Conservation (phyloP, 2,797 vertebrate genomes). For the Pelobates cultripes region DNA sequence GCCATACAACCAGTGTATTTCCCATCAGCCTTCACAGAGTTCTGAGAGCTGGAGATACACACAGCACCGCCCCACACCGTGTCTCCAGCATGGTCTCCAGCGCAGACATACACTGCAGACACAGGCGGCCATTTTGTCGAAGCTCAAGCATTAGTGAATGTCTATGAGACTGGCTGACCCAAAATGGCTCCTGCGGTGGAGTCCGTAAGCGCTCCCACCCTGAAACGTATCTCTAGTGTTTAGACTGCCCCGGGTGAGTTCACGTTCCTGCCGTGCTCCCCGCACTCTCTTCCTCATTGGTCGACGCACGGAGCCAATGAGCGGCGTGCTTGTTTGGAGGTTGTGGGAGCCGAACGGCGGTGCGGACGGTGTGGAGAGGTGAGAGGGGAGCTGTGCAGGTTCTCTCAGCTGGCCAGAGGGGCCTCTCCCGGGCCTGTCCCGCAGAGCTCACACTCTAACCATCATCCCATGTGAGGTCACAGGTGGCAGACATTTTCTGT, state of each 20-base stretch:
- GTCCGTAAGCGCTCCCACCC: neutral
- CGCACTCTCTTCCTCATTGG: neutral
- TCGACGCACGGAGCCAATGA: neutral
- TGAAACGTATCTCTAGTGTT: neutral
- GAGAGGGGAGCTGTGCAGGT: neutral
- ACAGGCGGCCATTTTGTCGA: neutral
- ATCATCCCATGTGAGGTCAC: too few species aligned
- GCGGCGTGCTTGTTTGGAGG: neutral
- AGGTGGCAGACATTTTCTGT: too few species aligned
- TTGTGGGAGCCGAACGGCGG: slow-evolving; percentile 22
- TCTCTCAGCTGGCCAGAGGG: too few species aligned
- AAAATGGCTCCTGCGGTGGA: neutral
- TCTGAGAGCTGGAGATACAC: too few species aligned
- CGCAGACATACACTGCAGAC: too few species aligned
- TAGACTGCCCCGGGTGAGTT: neutral
- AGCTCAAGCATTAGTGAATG: neutral
- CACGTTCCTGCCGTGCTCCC: neutral
- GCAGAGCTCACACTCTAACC: too few species aligned
- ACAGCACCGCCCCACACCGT: too few species aligned
- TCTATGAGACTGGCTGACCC: neutral
- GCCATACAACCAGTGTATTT: too few species aligned
- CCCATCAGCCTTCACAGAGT: too few species aligned
- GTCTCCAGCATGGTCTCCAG: too few species aligned
- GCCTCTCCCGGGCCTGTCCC: too few species aligned
- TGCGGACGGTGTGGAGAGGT: slow-evolving; percentile 21